Evolutionary conservation across 2,113 vertebrate species (phyloP).

Genomic region (Eleginops maclovinus): DNA sequence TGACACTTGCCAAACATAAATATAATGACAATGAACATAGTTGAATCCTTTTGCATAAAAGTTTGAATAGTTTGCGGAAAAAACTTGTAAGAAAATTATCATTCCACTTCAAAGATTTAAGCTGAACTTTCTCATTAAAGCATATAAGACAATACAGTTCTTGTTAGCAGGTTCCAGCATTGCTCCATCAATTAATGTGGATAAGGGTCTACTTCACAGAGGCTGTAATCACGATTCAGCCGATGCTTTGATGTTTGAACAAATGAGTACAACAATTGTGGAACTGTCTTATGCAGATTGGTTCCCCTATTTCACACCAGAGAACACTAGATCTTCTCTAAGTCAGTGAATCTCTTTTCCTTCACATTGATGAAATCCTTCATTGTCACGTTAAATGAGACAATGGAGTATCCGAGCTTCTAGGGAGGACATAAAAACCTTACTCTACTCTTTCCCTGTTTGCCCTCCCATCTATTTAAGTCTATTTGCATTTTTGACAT

Average conservation of each 20-base stretch:
- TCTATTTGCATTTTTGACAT: constrained; percentile 79
- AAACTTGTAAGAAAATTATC: not conserved
- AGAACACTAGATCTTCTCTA: constrained; percentile 44
- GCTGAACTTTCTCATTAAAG: constrained; percentile 20
- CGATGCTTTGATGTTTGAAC: constrained; percentile 70
- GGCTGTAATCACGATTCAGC: constrained; percentile 51
- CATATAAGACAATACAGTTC: constrained; percentile 34
- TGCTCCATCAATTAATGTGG: constrained; percentile 62
- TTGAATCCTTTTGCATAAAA: too few species aligned
- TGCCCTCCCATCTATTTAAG: constrained; percentile 54
- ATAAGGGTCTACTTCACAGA: constrained; percentile 66
- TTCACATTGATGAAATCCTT: constrained; percentile 59
- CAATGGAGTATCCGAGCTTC: constrained; percentile 35
- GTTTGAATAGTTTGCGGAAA: not conserved
- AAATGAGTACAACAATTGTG: constrained; percentile 61
- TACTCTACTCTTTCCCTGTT: constrained; percentile 28
- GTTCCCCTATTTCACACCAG: constrained; percentile 48
- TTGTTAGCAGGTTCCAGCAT: constrained; percentile 49
- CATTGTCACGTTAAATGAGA: constrained; percentile 61
- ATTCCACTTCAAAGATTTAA: constrained; percentile 26
- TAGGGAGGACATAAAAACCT: constrained; percentile 1
- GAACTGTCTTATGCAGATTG: constrained; percentile 55
- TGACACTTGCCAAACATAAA: not conserved
- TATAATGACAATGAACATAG: too few species aligned
- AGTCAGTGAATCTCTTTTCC: constrained; percentile 56